Percentiles rank a stretch among this genome's conserved stretches.
phyloP scores from a whole-genome alignment of 1,140 invertebrate genomes.

The Megalonaias nervosa region DNA sequence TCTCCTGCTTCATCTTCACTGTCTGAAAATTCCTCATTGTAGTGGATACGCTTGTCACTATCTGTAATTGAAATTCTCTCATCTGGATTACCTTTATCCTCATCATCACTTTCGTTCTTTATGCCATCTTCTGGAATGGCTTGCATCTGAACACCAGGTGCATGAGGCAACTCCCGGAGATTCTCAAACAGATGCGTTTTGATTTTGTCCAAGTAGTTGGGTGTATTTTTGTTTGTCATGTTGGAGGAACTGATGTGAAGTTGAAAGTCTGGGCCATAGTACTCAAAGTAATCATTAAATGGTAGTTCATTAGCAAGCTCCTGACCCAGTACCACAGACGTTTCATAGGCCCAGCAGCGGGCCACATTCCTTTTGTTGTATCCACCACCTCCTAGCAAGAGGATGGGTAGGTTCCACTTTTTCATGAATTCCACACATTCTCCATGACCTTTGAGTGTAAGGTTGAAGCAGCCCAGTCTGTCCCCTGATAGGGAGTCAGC shows the following conservation, averaged over 20 bases:
- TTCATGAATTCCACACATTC: slow-evolving; percentile 98
- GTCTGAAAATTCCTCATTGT: slow-evolving; percentile 97
- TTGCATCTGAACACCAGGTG: slow-evolving; percentile 98
- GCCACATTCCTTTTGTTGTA: slow-evolving; percentile 99
- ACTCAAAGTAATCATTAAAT: slow-evolving; percentile 99
- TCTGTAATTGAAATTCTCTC: slow-evolving; percentile 80
- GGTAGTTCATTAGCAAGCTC: slow-evolving; percentile 98
- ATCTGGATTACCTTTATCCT: slow-evolving; percentile 93
- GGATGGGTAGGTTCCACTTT: slow-evolving; percentile 91
- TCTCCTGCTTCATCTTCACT: slow-evolving; percentile 92
- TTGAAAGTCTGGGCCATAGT: slow-evolving; percentile 99
- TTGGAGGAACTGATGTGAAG: slow-evolving; percentile 99
- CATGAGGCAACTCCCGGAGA: slow-evolving; percentile 96
- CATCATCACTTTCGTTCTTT: slow-evolving; percentile 69
- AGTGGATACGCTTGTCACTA: slow-evolving; percentile 92
- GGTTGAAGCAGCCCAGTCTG: slow-evolving; percentile 98
- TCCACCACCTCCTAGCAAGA: slow-evolving; percentile 97
- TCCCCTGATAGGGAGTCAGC: slow-evolving; percentile 99
- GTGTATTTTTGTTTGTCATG: slow-evolving; percentile 99
- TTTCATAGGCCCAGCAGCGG: slow-evolving; percentile 99
- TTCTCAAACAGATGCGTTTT: slow-evolving; percentile 97
- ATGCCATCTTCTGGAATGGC: slow-evolving; percentile 70
- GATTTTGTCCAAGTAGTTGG: slow-evolving; percentile 98
- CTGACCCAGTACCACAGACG: slow-evolving; percentile 92
- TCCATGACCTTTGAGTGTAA: slow-evolving; percentile 95